These are phyloP conservation scores for Amphibalanus amphitrite DNA, from an alignment of 1,140 invertebrate species.

Conservation along the genomic window DNA sequence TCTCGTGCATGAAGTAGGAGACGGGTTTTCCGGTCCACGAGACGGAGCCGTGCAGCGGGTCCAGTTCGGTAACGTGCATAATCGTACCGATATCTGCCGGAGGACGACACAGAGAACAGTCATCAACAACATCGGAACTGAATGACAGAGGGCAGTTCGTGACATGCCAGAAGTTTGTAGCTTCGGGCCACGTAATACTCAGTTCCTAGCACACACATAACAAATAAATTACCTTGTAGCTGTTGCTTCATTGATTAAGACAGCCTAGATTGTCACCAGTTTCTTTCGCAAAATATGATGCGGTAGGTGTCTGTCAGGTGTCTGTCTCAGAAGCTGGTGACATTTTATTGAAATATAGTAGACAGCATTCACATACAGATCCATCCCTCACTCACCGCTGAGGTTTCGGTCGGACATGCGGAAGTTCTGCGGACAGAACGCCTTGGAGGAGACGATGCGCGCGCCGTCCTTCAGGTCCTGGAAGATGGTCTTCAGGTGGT, in stretches of 20 bases:
- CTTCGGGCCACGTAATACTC: background rate
- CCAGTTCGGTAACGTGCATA: conserved; percentile 93
- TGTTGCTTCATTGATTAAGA: no score
- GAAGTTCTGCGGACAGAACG: conserved; percentile 94
- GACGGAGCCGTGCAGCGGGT: conserved; percentile 81
- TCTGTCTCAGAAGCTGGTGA: no score
- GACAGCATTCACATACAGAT: no score
- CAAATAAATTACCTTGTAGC: no score
- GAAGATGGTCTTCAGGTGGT: conserved; percentile 88
- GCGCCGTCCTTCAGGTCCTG: conserved; percentile 89
- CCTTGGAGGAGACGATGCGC: conserved; percentile 94
- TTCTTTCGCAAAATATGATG: no score
- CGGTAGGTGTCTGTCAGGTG: no score
- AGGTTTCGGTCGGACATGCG: conserved; percentile 82
- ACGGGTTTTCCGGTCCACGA: conserved; percentile 97
- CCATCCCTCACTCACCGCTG: conserved; percentile 39
- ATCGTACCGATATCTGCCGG: conserved; percentile 87
- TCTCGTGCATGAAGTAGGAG: conserved; percentile 92
- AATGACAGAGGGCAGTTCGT: no score
- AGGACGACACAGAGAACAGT: conserved; percentile 16
- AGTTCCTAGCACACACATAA: no score
- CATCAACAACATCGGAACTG: no score
- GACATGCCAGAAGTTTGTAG: no score
- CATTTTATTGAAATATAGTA: no score
- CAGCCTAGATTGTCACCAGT: no score